These are phyloP conservation scores for Onychomys torridus DNA, from an alignment of 2,797 vertebrate genomes.

Conservation along the genomic window DNA sequence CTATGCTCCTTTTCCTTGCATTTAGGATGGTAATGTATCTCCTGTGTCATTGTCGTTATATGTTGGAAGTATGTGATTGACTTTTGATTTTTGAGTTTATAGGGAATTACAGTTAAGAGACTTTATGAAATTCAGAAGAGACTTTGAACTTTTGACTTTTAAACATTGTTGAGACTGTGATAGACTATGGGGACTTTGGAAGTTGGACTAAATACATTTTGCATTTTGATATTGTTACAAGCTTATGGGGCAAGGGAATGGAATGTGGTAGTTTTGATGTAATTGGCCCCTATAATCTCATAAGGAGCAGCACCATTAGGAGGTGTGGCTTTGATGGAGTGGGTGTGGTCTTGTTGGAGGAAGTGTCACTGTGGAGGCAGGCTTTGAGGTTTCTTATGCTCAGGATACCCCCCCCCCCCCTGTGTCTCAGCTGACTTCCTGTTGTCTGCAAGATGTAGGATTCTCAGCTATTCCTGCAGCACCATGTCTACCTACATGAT, in stretches of 20 bases:
- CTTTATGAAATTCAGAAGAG: neutral
- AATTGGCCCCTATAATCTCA: neutral
- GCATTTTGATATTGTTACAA: neutral
- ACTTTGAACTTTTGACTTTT: neutral
- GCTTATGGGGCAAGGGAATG: neutral
- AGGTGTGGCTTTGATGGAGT: neutral
- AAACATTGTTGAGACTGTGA: neutral
- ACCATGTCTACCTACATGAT: neutral
- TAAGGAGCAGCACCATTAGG: neutral
- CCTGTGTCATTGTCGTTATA: neutral
- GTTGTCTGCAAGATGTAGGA: neutral
- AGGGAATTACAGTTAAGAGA: neutral
- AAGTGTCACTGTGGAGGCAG: neutral
- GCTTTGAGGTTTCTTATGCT: neutral
- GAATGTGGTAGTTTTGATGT: neutral
- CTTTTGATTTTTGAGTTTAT: neutral
- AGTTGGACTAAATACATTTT: neutral
- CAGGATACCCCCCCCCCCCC: neutral
- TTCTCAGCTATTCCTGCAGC: neutral
- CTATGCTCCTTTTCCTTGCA: neutral
- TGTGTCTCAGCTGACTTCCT: neutral
- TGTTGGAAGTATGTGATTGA: neutral
- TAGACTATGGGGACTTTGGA: neutral
- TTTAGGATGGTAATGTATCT: neutral
- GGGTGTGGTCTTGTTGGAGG: neutral